These are phyloP conservation scores for Malthinus flaveolus DNA, from an alignment of 2,888 invertebrate genomes.

Conservation along the genomic window DNA sequence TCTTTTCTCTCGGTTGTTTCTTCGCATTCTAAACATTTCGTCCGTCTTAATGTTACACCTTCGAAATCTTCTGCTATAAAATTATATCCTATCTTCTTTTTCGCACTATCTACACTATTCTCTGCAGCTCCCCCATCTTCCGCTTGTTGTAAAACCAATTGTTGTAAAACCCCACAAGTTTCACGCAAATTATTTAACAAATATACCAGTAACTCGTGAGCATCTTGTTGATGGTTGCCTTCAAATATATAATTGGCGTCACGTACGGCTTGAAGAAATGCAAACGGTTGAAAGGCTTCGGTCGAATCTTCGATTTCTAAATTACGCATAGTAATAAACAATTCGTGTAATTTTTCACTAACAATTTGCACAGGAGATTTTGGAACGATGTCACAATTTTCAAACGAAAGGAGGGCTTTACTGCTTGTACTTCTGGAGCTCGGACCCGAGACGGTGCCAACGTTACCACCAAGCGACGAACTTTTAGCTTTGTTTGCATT, in stretches of 20 bases:
- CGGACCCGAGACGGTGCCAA: constrained; percentile 69
- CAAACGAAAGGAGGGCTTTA: constrained; percentile 74
- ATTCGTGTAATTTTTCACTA: constrained; percentile 81
- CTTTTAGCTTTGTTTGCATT: constrained; percentile 70
- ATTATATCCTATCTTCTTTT: constrained; percentile 75
- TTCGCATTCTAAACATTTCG: constrained; percentile 89
- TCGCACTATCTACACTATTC: constrained; percentile 43
- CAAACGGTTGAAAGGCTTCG: too few species aligned
- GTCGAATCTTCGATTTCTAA: constrained; percentile 71
- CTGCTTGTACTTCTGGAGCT: too few species aligned
- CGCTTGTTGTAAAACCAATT: constrained; percentile 58
- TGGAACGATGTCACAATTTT: constrained; percentile 53
- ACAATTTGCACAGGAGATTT: constrained; percentile 68
- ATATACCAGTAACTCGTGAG: too few species aligned
- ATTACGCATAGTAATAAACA: constrained; percentile 73
- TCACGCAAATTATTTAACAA: too few species aligned
- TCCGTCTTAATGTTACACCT: constrained; percentile 82
- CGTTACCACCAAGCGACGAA: constrained; percentile 77
- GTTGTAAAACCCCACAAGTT: constrained; percentile 76
- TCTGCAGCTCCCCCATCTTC: constrained; percentile 44
- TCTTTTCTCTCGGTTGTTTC: constrained; percentile 84
- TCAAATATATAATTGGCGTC: too few species aligned
- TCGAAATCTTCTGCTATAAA: constrained; percentile 89
- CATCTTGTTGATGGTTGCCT: too few species aligned
- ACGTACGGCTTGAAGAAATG: too few species aligned